Evolutionary conservation across 2,888 invertebrate genomes (phyloP), one percentile per base, ranked within the genome.

Genomic region (Muschampia plurimacula): DNA sequence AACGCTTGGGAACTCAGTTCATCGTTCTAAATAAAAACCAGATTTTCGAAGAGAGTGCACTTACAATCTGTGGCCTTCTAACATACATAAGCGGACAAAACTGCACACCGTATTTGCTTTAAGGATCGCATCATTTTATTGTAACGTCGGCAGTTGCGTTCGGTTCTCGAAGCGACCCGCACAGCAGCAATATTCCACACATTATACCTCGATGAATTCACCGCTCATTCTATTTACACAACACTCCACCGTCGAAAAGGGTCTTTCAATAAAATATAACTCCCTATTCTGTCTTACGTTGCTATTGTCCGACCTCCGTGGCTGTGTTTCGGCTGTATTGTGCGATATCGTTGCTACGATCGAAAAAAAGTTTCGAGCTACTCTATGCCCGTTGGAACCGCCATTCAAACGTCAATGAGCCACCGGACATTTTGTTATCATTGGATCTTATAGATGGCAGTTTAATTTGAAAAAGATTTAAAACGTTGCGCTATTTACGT

Each of bases 241-340:
- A 92, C 94, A 94, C 94, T 95, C 89, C 80, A 89, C 77, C 82
- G 80, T 80, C 86, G 86, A 86, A 90, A 93, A 93, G 92, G 94
- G 92, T 88, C 93, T 91, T 90, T 92, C 93, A 92, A 93, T 93
- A 93, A 91, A 92, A 91, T 92, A 91, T 93, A 87, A 86, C 91
- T 88, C 92, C 92, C 92, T 83, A 90, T 92, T 91, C 91, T 89
- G 85, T 88, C 89, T 91, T 90, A 86, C 81, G 80, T 78, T 80
- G 83, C 82, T 76, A 90, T 91, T 92, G 91, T 92, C 84, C 83
- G 77, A 78, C 73, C 77, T 79, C 77, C 72, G 77, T 71, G 80
- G 77, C 83, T 84, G 81, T 84, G 86, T 86, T 89, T 87, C 82
- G 90, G 87, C 84, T 84, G 86, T 83, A 88, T 85, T 81, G 80